A percentile compares a stretch with the other conserved stretches of the same genome.
Evolutionary conservation across 2,888 invertebrate species (phyloP).

Genomic region (Drosophila multiciliata): DNA sequence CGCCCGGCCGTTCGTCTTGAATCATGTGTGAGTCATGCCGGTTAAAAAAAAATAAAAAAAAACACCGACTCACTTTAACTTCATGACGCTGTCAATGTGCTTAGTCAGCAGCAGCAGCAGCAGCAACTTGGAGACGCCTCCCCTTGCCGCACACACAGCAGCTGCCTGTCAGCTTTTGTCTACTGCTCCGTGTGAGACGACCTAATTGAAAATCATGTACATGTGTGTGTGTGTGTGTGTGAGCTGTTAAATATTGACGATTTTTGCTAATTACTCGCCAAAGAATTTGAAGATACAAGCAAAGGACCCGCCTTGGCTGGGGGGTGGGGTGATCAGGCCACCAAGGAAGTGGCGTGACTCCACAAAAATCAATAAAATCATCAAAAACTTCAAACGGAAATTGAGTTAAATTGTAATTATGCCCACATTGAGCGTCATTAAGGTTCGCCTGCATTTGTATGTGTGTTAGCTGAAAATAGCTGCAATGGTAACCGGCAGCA

Average conservation of each 20-base stretch:
- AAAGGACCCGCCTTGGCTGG: neutral
- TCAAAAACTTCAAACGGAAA: slow-evolving; percentile 74
- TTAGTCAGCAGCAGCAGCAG: slow-evolving; percentile 66
- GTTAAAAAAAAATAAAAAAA: slow-evolving; percentile 54
- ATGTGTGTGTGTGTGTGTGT: slow-evolving; percentile 2
- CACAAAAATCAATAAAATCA: slow-evolving; percentile 81
- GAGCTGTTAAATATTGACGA: slow-evolving; percentile 69
- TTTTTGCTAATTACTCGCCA: slow-evolving; percentile 55
- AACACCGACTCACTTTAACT: slow-evolving; percentile 65
- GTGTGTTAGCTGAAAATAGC: slow-evolving; percentile 24
- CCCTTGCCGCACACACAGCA: neutral
- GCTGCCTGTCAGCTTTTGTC: slow-evolving; percentile 18
- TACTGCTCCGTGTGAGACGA: slow-evolving; percentile 24
- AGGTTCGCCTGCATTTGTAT: slow-evolving; percentile 23
- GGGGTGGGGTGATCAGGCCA: slow-evolving; percentile 8
- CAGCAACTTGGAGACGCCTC: slow-evolving; percentile 30
- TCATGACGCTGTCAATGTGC: slow-evolving; percentile 64
- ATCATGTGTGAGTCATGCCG: slow-evolving; percentile 54
- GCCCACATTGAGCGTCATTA: slow-evolving; percentile 62
- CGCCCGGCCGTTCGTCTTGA: slow-evolving; percentile 11
- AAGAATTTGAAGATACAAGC: slow-evolving; percentile 26
- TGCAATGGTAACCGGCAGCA: slow-evolving; percentile 4
- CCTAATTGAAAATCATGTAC: slow-evolving; percentile 68
- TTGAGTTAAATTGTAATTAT: slow-evolving; percentile 77
- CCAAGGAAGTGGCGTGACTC: slow-evolving; percentile 74